A percentile compares a stretch with the other conserved stretches of the same genome.
phyloP scores from a whole-genome alignment of 2,888 invertebrate species.

The Torymus auratus region DNA sequence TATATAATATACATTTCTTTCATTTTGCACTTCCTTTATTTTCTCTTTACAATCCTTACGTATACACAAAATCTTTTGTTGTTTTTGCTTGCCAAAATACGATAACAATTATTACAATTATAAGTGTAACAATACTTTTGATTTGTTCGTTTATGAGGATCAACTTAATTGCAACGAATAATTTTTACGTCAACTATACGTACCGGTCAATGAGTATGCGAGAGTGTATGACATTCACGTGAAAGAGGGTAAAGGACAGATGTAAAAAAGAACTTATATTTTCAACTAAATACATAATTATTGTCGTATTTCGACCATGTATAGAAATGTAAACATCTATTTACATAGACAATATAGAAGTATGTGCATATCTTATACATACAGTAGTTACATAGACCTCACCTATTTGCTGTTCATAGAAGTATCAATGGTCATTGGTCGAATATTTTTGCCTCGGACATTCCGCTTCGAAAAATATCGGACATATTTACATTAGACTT shows the following conservation, averaged over 20 bases:
- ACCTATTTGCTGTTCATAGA: constrained; percentile 26
- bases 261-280: background rate
- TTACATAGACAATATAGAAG: constrained; percentile 60
- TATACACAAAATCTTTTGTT: constrained; percentile 49
- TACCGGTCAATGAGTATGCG: background rate
- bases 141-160: constrained; percentile 13
- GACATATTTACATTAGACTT: constrained; percentile 30
- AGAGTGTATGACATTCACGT: constrained; percentile 5
- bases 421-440: constrained; percentile 61
- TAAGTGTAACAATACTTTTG: constrained; percentile 33
- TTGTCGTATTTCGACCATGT: constrained; percentile 51
- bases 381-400: constrained; percentile 58
- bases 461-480: constrained; percentile 53
- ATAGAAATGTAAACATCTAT: constrained; percentile 49
- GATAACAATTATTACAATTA: constrained; percentile 48
- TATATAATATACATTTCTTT: constrained; percentile 62
- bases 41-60: constrained; percentile 49
- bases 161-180: background rate
- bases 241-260: background rate
- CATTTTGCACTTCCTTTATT: constrained; percentile 37
- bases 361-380: constrained; percentile 59
- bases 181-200: background rate
- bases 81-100: constrained; percentile 47
- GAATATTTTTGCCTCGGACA: constrained; percentile 55
- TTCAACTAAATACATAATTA: constrained; percentile 38